Percentiles rank a stretch among this genome's conserved stretches.
Conservation (phyloP, 2,888 invertebrate genomes). For the Disparrhopalites patrizii region DNA sequence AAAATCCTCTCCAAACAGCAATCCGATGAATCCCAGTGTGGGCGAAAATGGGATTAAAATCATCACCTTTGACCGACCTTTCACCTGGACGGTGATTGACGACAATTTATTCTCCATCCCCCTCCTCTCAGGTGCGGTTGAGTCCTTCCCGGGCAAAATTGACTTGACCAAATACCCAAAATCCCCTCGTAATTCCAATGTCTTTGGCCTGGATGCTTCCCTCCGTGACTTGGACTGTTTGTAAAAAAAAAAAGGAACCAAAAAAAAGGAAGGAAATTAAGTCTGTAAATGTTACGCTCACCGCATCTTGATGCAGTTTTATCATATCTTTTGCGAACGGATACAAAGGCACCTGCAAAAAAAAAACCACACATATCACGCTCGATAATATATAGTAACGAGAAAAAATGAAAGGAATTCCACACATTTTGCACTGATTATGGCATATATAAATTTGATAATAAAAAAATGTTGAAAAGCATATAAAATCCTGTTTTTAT, state of each 20-base stretch:
- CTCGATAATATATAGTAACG: too few species aligned
- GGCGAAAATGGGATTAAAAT: neutral
- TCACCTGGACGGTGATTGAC: conserved; percentile 20
- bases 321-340: too few species aligned
- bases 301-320: too few species aligned
- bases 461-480: too few species aligned
- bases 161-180: neutral
- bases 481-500: too few species aligned
- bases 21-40: neutral
- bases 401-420: too few species aligned
- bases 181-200: neutral
- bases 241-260: neutral
- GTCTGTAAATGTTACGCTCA: too few species aligned
- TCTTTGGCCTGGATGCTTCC: conserved; percentile 13
- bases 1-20: neutral
- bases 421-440: too few species aligned
- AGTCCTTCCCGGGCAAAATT: neutral
- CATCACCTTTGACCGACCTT: conserved; percentile 19
- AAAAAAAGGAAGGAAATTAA: too few species aligned
- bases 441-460: too few species aligned
- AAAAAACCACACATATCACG: too few species aligned
- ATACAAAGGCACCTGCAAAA: too few species aligned
- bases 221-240: conserved; percentile 9
- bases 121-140: conserved; percentile 18
- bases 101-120: conserved; percentile 18